Conservation (phyloP, 92 coral and sea anemone species). For the Diadumene lineata region DNA sequence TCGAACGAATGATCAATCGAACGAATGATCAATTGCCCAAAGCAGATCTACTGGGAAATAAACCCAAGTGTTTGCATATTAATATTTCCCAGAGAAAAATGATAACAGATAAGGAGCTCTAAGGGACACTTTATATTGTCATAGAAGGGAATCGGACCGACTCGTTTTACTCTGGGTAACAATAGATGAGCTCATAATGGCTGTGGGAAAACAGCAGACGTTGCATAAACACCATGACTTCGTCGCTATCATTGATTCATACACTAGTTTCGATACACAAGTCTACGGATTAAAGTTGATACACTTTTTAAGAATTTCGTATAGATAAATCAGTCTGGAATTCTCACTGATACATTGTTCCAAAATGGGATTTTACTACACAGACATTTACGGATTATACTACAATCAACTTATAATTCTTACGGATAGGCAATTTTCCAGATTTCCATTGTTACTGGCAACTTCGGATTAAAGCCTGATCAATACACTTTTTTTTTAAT, state of each 20-base stretch:
- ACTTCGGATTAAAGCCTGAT: too few relatives aligned
- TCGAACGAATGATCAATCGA: constrained; percentile 7
- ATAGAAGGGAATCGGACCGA: constrained; percentile 32
- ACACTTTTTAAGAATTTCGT: background rate
- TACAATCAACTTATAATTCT: too few relatives aligned
- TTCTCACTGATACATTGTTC: background rate
- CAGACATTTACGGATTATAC: too few relatives aligned
- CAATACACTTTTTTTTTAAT: too few relatives aligned
- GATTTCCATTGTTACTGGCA: too few relatives aligned
- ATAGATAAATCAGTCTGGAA: background rate
- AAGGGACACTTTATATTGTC: constrained; percentile 50
- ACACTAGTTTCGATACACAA: background rate
- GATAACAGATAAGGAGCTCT: constrained; percentile 64
- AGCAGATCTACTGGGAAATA: constrained; percentile 25
- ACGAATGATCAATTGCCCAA: constrained; percentile 28
- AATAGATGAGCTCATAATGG: constrained; percentile 42
- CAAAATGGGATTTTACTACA: too few relatives aligned
- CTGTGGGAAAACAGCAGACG: constrained; percentile 48
- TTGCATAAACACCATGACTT: constrained; percentile 34
- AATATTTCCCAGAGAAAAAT: constrained; percentile 69
- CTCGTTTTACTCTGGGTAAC: constrained; percentile 29
- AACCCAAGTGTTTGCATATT: constrained; percentile 80
- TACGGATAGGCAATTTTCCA: too few relatives aligned
- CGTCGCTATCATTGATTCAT: constrained; percentile 12
- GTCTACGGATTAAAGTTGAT: constrained; percentile 7